phyloP scores from a whole-genome alignment of 2,113 vertebrate genomes.

The Lanius collurio region DNA sequence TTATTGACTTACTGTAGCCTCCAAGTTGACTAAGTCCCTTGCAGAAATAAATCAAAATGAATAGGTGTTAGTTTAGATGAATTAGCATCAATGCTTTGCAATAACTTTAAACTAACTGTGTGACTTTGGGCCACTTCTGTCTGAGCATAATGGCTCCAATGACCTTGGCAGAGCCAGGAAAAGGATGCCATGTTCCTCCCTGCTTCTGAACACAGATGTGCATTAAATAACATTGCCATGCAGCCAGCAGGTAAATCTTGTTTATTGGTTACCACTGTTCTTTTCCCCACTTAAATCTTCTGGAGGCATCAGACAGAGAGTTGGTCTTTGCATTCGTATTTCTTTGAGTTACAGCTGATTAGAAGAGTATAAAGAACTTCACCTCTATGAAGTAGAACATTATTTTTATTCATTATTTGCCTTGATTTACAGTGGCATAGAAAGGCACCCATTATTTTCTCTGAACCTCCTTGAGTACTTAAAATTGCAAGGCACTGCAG shows the following conservation, averaged over 20 bases:
- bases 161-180: conserved; percentile 11
- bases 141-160: neutral
- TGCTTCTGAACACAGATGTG: neutral
- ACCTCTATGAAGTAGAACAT: neutral
- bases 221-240: neutral
- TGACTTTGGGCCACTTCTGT: neutral
- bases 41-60: conserved; percentile 44
- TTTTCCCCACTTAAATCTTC: neutral
- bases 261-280: neutral
- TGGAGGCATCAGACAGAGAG: neutral
- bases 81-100: conserved; percentile 32
- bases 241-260: conserved; percentile 15
- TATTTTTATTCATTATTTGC: conserved; percentile 22
- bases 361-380: neutral
- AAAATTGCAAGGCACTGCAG: neutral
- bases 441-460: neutral
- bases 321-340: conserved; percentile 5
- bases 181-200: neutral
- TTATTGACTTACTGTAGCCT: conserved; percentile 57
- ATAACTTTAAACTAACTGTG: neutral
- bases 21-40: conserved; percentile 18
- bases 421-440: neutral
- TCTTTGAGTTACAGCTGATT: neutral
- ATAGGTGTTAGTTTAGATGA: conserved; percentile 29
- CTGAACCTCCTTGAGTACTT: neutral